Evolutionary conservation across 2,797 vertebrate species (phyloP).

Genomic region (Phoxinus dragarum): DNA sequence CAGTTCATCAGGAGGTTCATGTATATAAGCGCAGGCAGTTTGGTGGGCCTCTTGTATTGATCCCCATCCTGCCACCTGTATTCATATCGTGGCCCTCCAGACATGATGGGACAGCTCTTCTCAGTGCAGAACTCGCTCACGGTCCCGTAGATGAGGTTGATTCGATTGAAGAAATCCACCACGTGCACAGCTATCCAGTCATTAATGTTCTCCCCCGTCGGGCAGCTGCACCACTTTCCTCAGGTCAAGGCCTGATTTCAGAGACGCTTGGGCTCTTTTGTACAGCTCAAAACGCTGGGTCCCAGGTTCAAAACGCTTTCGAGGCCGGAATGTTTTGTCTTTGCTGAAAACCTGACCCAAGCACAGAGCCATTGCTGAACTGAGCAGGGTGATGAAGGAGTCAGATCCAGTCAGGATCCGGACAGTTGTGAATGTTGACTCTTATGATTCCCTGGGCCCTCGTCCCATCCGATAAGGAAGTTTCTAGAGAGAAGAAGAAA

Average conservation of each 20-base stretch:
- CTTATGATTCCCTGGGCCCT: not conserved
- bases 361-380: constrained; percentile 87
- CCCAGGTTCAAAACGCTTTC: constrained; percentile 94
- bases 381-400: constrained; percentile 5
- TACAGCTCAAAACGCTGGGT: constrained; percentile 97
- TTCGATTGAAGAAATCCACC: constrained; percentile 99
- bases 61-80: constrained; percentile 98
- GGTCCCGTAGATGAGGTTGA: constrained; percentile 98
- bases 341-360: constrained; percentile 98
- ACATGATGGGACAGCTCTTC: constrained; percentile 94
- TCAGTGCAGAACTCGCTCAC: constrained; percentile 95
- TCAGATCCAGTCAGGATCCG: constrained; percentile 15
- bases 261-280: constrained; percentile 97
- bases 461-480: constrained; percentile 31
- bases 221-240: constrained; percentile 94
- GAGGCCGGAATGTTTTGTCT: constrained; percentile 96
- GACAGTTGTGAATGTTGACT: not conserved
- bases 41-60: constrained; percentile 93
- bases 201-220: constrained; percentile 86
- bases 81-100: constrained; percentile 93
- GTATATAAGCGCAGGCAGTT: constrained; percentile 92
- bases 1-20: constrained; percentile 99
- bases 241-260: constrained; percentile 95
- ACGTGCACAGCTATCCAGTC: constrained; percentile 98
- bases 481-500: constrained; percentile 54